Evolutionary conservation across 1,140 invertebrate species (phyloP).

Genomic region (Trachelipus rathkii): DNA sequence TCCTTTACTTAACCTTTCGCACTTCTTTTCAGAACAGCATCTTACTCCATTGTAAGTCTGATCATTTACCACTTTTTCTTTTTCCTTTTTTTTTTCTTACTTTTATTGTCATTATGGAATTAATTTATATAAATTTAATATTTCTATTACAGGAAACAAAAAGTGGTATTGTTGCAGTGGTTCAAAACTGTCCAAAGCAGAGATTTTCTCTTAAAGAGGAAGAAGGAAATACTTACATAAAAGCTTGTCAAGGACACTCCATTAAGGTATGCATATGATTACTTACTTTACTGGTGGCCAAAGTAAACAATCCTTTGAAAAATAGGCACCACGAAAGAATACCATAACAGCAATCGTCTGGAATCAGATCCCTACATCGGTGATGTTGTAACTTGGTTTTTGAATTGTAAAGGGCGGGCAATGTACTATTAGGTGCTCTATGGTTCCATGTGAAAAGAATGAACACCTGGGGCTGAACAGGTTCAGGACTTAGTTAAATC

Average conservation of each 20-base stretch:
- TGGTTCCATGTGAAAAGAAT: too few relatives aligned
- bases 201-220: slow-evolving; percentile 6
- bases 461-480: too few relatives aligned
- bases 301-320: not conserved
- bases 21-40: too few relatives aligned
- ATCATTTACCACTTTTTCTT: too few relatives aligned
- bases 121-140: too few relatives aligned
- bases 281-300: not conserved
- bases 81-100: too few relatives aligned
- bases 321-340: not conserved
- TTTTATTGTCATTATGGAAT: too few relatives aligned
- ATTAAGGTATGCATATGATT: not conserved
- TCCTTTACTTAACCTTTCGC: too few relatives aligned
- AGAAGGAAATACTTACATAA: not conserved
- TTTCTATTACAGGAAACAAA: not conserved
- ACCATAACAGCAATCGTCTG: not conserved
- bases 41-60: too few relatives aligned
- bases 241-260: slow-evolving; percentile 16
- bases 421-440: too few relatives aligned
- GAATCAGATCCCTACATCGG: not conserved
- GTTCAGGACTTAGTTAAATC: too few relatives aligned
- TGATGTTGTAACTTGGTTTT: not conserved
- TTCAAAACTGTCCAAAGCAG: slow-evolving; percentile 4
- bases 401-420: too few relatives aligned
- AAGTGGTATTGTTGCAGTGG: not conserved